phyloP scores from a whole-genome alignment of 2,797 vertebrate species.

The Nannoperca australis region DNA sequence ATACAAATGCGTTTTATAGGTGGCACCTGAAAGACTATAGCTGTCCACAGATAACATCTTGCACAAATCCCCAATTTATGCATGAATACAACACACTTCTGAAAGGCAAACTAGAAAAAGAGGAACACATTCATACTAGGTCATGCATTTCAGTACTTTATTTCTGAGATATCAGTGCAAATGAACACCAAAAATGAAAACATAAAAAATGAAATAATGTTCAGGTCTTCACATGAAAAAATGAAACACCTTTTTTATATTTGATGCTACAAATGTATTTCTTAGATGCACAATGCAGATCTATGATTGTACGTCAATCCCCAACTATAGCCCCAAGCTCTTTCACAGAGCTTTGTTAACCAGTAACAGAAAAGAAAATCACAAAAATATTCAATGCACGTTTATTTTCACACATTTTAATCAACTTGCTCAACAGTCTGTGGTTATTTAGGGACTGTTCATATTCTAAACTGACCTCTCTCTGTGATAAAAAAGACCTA shows the following conservation, averaged over 20 bases:
- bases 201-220: slow-evolving; percentile 84
- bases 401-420: slow-evolving; percentile 83
- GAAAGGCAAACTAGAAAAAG: slow-evolving; percentile 58
- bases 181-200: slow-evolving; percentile 89
- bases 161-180: slow-evolving; percentile 91
- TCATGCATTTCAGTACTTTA: slow-evolving; percentile 90
- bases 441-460: slow-evolving; percentile 81
- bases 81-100: slow-evolving; percentile 5
- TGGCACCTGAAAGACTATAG: not conserved
- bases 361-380: slow-evolving; percentile 84
- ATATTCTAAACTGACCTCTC: slow-evolving; percentile 81
- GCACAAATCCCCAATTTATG: not conserved
- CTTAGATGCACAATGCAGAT: slow-evolving; percentile 84
- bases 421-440: slow-evolving; percentile 82
- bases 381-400: slow-evolving; percentile 85
- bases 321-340: slow-evolving; percentile 75
- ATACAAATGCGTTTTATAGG: not conserved
- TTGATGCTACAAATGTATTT: slow-evolving; percentile 85
- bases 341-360: slow-evolving; percentile 77
- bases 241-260: slow-evolving; percentile 76
- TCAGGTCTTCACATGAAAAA: slow-evolving; percentile 85
- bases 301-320: slow-evolving; percentile 84
- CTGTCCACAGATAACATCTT: not conserved
- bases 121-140: slow-evolving; percentile 69
- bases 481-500: slow-evolving; percentile 83